Evolutionary conservation across 1,140 invertebrate genomes (phyloP), one percentile per base, ranked within the genome.

Genomic region (Drosophila albomicans): DNA sequence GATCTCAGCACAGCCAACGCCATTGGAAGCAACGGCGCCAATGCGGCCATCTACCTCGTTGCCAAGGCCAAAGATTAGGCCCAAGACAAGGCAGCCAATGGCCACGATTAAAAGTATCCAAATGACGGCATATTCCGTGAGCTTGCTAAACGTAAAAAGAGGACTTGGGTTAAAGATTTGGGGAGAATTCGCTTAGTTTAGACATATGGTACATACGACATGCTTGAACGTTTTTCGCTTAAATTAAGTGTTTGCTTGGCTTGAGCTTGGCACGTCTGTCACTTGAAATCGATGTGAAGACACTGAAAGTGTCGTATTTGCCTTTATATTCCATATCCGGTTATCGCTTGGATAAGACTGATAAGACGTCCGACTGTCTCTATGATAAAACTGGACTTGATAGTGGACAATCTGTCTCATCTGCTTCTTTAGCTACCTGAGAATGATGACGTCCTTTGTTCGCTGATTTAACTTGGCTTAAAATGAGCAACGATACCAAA

Each of bases 1-100:
- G 75, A 97, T 94, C 76, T 94, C 91, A 0, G 97, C 96, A 91
- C 97, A 98, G 64, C 95, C 95, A 8, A 93, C 92, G 35, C 95
- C 96, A 93, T 98, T 97, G 0, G 96, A 95, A 79, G 96, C 96
- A 46, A 98, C 95, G 0, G 96, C 96, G n/a, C 95, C 96, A 43
- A 79, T 79, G 5, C 73, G 59, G 4, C 75, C 77, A 20, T 81
- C 68, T 1, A 54, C 38, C 2, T 58, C 56, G 28, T 57, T 66
- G 5, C 13, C 25, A 1, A 92, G 51, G 1, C 88, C 91, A 16
- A 90, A 87, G 54, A 88, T 52, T 35, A 92, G 45, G 45, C 88
- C 85, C 5, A 92, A 5, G 6, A 77, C 74, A 7, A 92, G 38
- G 3, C 76, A 82, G 28, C 75, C 69, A 1, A 67, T 16, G 35